Percentiles rank a stretch among this genome's conserved stretches.
Evolutionary conservation across 1,140 invertebrate genomes (phyloP).

Genomic region (Phortica variegata): DNA sequence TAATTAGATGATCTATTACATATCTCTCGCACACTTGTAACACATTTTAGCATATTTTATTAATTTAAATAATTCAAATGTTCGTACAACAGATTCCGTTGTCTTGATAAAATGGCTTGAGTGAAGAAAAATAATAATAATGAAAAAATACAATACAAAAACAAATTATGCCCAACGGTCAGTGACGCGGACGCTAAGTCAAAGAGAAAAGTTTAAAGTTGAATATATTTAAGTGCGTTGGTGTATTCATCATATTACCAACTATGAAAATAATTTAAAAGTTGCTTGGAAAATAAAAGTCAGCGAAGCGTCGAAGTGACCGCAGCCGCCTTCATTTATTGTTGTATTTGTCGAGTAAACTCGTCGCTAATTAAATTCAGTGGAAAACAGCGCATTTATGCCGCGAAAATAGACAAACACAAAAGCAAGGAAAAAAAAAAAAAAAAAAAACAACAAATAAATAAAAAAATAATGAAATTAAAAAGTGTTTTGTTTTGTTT

Average conservation of each 20-base stretch:
- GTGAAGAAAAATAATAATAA: neutral
- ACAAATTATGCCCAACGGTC: constrained; percentile 38
- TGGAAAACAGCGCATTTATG: constrained; percentile 48
- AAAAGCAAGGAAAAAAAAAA: too few relatives aligned
- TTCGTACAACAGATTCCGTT: constrained; percentile 27
- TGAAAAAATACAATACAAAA: constrained; percentile 1
- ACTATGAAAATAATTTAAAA: constrained; percentile 3
- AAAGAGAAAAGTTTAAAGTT: neutral
- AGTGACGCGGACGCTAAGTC: constrained; percentile 41
- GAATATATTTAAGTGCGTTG: neutral
- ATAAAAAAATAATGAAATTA: too few relatives aligned
- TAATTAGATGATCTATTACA: constrained; percentile 55
- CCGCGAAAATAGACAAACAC: neutral
- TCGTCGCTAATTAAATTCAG: constrained; percentile 46
- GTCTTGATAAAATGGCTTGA: constrained; percentile 20
- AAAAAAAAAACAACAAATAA: too few relatives aligned
- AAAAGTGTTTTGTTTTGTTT: too few relatives aligned
- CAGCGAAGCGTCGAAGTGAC: constrained; percentile 47
- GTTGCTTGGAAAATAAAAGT: constrained; percentile 23
- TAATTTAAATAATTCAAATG: constrained; percentile 52
- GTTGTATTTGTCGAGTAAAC: constrained; percentile 17
- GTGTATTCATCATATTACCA: constrained; percentile 21
- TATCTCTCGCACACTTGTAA: constrained; percentile 51
- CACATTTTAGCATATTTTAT: constrained; percentile 55
- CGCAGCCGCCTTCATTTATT: constrained; percentile 50